Evolutionary conservation across 2,888 invertebrate species (phyloP), one percentile per base, ranked within the genome.

Genomic region (Alloplasta piceator): DNA sequence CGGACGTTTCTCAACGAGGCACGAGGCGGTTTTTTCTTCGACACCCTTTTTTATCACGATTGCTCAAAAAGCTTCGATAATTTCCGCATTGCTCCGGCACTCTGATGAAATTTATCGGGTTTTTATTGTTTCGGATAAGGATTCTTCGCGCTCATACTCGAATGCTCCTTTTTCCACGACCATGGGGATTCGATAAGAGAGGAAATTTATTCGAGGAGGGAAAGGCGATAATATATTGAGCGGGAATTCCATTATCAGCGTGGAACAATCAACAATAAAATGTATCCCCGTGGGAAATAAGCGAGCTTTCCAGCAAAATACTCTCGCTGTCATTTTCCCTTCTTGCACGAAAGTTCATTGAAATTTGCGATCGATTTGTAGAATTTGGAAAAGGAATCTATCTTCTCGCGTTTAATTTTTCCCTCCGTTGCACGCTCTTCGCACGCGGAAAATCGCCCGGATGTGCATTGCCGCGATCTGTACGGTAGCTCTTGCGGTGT

Each of bases 251-350:
- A 39, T 46, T 56, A 16, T 70, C 46, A 55, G 68, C 72, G 85
- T 85, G 85, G 86, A 85, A 88, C 86, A 89, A 88, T 86, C 84
- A 85, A 88, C 87, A 89, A 88, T 89, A 88, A 87, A 26, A 26
- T 26, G 26, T 87, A 84, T 86, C 86, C 86, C 86, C 85, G 48
- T 58, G 9, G 1, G 14, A 66, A 43, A 39, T 39, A 39, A 16
- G n/a, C 7, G 6, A 61, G 48, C 36, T 72, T 9, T 39, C 9
- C 73, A 26, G 26, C 26, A 26, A 26, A 26, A 26, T 26, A 1
- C 26, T 26, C 26, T 26, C 26, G 26, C 26, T 1, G 3, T 26
- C 26, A 3, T 26, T 26, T 26, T 26, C 26, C 26, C 26, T 26
- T 26, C 71, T 50, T 14, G 39, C 4, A 39, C 64, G 38, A 39